Base-by-base conservation (phyloP, 2,797 vertebrate genomes). In the Scarus forsteni region DNA sequence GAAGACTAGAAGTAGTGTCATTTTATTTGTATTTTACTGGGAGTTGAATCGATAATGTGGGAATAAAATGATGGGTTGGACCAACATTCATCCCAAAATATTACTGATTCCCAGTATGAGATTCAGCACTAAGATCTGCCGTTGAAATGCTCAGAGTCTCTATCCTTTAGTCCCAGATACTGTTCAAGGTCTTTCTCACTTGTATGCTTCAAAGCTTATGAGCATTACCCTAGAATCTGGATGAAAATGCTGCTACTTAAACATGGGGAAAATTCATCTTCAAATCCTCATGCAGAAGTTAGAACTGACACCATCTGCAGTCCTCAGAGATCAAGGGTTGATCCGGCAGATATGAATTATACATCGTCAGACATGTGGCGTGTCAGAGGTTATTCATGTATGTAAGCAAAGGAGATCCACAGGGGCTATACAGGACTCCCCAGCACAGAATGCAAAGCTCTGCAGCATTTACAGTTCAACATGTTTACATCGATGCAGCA, bases 291-390 rank as follows among this genome's bases (percentile, higher is more conserved):
- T 34, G 49, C 45, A 70, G 45, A 51, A 69, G 75, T 75, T 14
- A 73, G 81, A 88, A 70, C 71, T 39, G 66, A 71, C 69, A 63
- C 69, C 80, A 80, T 87, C 76, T 76, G 74, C 52, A 56, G 64
- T 70, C 80, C 69, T 70, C 58, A 12, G 69, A 82, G 78, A 84
- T 80, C 70, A 80, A 60, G 54, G 79, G 66, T 67, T 80, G 66
- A 80, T 80, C 39, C 55, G n/a, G 42, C 62, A 61, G 69, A 27
- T 27, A 80, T 84, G 80, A 80, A 89, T 87, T 80, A 85, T 71
- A 66, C 70, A 84, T 80, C 0, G 19, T 57, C 48, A 75, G 77
- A 70, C 81, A 83, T 83, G 81, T 77, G 84, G 81, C 36, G 10
- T 81, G 77, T 76, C 72, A 84, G 55, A 40, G 63, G 71, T 76